These are phyloP conservation scores for Diacarnus erythraeanus DNA, from an alignment of 37 sponge, comb jelly and placozoan species.

Conservation along the genomic window DNA sequence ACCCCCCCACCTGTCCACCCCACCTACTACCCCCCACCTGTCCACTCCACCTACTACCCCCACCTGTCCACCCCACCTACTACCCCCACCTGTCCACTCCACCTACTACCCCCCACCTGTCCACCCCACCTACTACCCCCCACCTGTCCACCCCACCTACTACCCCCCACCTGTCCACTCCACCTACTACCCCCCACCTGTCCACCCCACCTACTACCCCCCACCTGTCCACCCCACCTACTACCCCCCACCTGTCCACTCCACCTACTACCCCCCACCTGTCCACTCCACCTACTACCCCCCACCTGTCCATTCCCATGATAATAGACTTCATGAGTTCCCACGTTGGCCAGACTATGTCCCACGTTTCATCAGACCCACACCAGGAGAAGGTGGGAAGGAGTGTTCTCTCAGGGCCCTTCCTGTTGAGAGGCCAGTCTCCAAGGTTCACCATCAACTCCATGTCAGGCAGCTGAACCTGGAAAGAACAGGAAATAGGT, in stretches of 20 bases:
- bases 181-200: neutral
- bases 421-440: slow-evolving; percentile 91
- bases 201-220: neutral
- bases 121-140: no score
- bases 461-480: slow-evolving; percentile 91
- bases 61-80: no score
- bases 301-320: slow-evolving; percentile 78
- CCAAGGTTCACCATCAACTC: slow-evolving; percentile 95
- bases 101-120: no score
- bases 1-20: neutral
- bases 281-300: slow-evolving; percentile 59
- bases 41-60: no score
- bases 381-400: slow-evolving; percentile 95
- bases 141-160: neutral
- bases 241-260: neutral
- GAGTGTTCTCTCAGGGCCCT: neutral
- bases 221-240: neutral
- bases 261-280: slow-evolving; percentile 46
- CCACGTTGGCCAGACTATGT: slow-evolving; percentile 96
- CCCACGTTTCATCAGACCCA: slow-evolving; percentile 79
- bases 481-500: neutral
- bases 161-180: neutral
- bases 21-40: neutral
- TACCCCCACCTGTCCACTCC: no score
- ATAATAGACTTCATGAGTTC: slow-evolving; percentile 89